phyloP scores from a whole-genome alignment of 1,140 invertebrate genomes.

The Pseudomyrmex pallidus region DNA sequence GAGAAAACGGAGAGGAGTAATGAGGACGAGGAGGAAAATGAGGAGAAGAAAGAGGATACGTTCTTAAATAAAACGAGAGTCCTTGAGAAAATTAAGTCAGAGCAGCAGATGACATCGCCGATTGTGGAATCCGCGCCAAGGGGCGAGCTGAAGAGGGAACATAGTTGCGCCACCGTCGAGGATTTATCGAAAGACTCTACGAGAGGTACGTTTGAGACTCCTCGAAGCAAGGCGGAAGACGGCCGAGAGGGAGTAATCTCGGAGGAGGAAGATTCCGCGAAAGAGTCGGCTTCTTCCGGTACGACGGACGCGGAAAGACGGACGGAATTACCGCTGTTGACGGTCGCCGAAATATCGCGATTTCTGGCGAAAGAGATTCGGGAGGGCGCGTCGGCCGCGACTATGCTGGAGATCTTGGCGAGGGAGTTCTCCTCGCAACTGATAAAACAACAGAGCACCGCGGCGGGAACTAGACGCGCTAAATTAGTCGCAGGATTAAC shows the following conservation, averaged over 20 bases:
- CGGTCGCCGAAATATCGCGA: slow-evolving; percentile 66
- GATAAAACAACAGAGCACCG: slow-evolving; percentile 24
- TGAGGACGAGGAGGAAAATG: not conserved
- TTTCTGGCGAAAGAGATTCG: slow-evolving; percentile 62
- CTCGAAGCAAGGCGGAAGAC: slow-evolving; percentile 32
- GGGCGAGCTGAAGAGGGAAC: slow-evolving; percentile 19
- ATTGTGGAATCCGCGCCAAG: slow-evolving; percentile 30
- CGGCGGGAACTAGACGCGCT: slow-evolving; percentile 34
- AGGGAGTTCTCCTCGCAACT: slow-evolving; percentile 72
- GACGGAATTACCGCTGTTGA: slow-evolving; percentile 61
- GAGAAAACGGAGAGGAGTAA: not conserved
- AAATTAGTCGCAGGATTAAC: slow-evolving; percentile 73
- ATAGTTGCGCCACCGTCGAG: slow-evolving; percentile 39
- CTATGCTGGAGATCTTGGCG: slow-evolving; percentile 67
- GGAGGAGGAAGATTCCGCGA: slow-evolving; percentile 21
- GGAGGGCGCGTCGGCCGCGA: slow-evolving; percentile 35
- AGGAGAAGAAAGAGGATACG: not conserved
- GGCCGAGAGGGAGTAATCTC: slow-evolving; percentile 20
- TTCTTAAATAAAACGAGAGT: not conserved
- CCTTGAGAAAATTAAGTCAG: slow-evolving; percentile 33
- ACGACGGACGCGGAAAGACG: not conserved
- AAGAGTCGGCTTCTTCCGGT: slow-evolving; percentile 4
- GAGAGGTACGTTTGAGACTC: slow-evolving; percentile 42
- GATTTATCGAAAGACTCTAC: slow-evolving; percentile 48
- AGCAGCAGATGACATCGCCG: slow-evolving; percentile 43